Percentiles rank a stretch among this genome's conserved stretches.
Evolutionary conservation across 2,797 vertebrate genomes (phyloP).

Genomic region (Rhinatrema bivittatum): DNA sequence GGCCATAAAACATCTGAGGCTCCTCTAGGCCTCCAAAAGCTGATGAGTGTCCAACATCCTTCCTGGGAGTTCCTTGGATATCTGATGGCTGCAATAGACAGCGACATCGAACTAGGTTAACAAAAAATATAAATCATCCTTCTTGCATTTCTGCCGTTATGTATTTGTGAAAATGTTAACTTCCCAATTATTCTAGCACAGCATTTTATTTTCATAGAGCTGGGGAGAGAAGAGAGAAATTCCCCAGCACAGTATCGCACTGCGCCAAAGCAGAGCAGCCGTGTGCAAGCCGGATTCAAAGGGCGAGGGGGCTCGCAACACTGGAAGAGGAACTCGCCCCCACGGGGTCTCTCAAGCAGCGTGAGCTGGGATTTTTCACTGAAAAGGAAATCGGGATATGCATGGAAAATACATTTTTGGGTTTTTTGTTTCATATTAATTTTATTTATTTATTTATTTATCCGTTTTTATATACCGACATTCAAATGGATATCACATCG

Average conservation of each 20-base stretch:
- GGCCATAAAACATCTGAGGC: constrained; percentile 1
- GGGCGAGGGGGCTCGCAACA: neutral
- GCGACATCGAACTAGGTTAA: neutral
- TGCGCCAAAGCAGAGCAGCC: too few species aligned
- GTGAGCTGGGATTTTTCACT: neutral
- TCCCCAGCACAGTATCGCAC: too few species aligned
- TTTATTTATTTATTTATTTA: too few species aligned
- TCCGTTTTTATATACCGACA: too few species aligned
- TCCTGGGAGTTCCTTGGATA: neutral
- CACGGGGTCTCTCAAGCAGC: neutral
- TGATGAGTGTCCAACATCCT: neutral
- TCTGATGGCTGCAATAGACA: neutral
- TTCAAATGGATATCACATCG: too few species aligned
- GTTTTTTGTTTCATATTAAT: too few species aligned
- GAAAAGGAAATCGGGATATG: neutral
- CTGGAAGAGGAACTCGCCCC: neutral
- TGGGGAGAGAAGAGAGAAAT: neutral
- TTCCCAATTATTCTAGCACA: neutral
- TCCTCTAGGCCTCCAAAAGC: neutral
- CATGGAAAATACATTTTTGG: too few species aligned
- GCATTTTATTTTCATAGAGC: neutral
- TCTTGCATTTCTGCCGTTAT: neutral
- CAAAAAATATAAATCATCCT: neutral
- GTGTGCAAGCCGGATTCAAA: too few species aligned
- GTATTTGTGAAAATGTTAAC: neutral